Percentiles rank a stretch among this genome's conserved stretches.
Evolutionary conservation across 1,140 invertebrate species (phyloP).

Genomic region (Cephus cinctus): DNA sequence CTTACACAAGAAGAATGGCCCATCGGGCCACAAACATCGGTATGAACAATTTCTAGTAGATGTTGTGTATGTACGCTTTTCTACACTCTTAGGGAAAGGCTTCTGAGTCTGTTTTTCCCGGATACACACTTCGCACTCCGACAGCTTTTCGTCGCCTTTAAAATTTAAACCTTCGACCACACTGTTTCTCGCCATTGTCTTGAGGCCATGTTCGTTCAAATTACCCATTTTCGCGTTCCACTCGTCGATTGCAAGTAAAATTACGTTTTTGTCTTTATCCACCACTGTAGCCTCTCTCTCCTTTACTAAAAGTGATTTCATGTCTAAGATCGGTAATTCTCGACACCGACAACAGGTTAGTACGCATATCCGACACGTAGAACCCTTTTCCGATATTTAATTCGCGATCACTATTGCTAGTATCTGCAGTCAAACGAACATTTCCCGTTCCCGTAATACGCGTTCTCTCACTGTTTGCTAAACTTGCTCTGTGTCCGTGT

Average conservation of each 20-base stretch:
- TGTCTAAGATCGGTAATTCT: slow-evolving; percentile 14
- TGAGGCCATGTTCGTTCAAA: slow-evolving; percentile 13
- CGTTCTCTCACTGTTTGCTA: slow-evolving; percentile 14
- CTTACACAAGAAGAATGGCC: slow-evolving; percentile 1
- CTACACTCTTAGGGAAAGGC: slow-evolving; percentile 11
- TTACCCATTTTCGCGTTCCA: slow-evolving; percentile 16
- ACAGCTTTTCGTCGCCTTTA: slow-evolving; percentile 4
- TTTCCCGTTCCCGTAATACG: slow-evolving; percentile 14
- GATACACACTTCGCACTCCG: slow-evolving; percentile 15
- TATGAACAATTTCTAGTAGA: slow-evolving; percentile 9
- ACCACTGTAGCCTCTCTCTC: slow-evolving; percentile 13
- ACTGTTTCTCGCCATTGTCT: slow-evolving; percentile 3
- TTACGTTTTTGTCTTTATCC: slow-evolving; percentile 1
- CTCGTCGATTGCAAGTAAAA: slow-evolving; percentile 9
- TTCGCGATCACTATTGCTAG: background rate
- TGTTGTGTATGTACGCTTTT: slow-evolving; percentile 4
- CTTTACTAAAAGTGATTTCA: slow-evolving; percentile 13
- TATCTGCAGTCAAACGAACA: slow-evolving; percentile 9
- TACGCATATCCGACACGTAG: slow-evolving; percentile 19
- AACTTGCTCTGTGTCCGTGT: slow-evolving; percentile 7
- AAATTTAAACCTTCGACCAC: slow-evolving; percentile 14
- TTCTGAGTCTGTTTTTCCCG: slow-evolving; percentile 13
- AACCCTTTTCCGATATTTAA: slow-evolving; percentile 16
- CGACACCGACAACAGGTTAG: slow-evolving; percentile 21
- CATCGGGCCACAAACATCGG: slow-evolving; percentile 17